Percentiles rank a stretch among this genome's conserved stretches.
phyloP scores from a whole-genome alignment of 2,888 invertebrate species.

The Drosophila quinaria region DNA sequence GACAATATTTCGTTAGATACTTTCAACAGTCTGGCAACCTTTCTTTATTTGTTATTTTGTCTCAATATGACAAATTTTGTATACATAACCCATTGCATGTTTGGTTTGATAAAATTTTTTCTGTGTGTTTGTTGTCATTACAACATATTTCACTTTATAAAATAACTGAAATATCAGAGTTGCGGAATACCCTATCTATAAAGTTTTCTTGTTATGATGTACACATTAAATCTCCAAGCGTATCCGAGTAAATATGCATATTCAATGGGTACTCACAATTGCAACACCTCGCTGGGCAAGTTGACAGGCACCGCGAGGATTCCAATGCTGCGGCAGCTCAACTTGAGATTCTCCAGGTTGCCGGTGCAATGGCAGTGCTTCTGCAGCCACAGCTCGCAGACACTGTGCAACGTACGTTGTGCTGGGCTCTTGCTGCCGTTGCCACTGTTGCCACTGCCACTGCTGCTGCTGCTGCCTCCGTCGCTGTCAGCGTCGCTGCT shows the following conservation, averaged over 20 bases:
- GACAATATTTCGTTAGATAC: too few species aligned
- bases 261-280: conserved; percentile 82
- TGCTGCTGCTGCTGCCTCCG: conserved; percentile 27
- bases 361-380: conserved; percentile 85
- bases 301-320: conserved; percentile 84
- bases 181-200: too few species aligned
- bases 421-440: conserved; percentile 33
- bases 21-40: too few species aligned
- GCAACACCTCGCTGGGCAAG: conserved; percentile 81
- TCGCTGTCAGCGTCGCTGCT: conserved; percentile 12
- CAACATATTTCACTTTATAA: too few species aligned
- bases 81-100: too few species aligned
- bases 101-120: too few species aligned
- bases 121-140: too few species aligned
- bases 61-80: too few species aligned
- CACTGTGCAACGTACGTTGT: conserved; percentile 73
- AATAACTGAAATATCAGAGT: too few species aligned
- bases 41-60: too few species aligned
- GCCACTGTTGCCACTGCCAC: conserved; percentile 25
- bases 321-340: conserved; percentile 84
- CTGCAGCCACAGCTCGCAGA: conserved; percentile 84
- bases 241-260: not conserved
- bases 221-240: too few species aligned
- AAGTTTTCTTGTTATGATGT: too few species aligned
- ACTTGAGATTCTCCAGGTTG: conserved; percentile 77